These are phyloP conservation scores for Dryobotodes eremita DNA, from an alignment of 2,888 invertebrate species.

Conservation along the genomic window DNA sequence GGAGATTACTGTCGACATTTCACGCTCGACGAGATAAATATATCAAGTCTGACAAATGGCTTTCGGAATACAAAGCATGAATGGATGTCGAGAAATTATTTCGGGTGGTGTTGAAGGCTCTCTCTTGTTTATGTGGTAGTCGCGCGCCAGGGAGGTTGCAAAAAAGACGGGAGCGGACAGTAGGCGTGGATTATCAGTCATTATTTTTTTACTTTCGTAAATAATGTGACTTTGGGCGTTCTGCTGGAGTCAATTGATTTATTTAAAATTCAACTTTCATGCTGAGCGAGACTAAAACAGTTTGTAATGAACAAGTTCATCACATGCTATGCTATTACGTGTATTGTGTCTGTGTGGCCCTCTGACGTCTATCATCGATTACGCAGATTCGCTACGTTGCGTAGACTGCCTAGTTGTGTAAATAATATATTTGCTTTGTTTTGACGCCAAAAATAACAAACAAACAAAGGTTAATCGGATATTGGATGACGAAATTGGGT, in stretches of 20 bases:
- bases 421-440: slow-evolving; percentile 21
- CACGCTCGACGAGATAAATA: slow-evolving; percentile 75
- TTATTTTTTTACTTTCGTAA: slow-evolving; percentile 74
- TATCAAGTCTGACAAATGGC: slow-evolving; percentile 71
- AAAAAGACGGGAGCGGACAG: slow-evolving; percentile 80
- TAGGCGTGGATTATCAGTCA: slow-evolving; percentile 77
- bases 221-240: slow-evolving; percentile 72
- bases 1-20: slow-evolving; percentile 75
- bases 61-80: slow-evolving; percentile 63
- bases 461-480: slow-evolving; percentile 23
- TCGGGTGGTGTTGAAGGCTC: slow-evolving; percentile 78
- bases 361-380: slow-evolving; percentile 64
- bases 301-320: slow-evolving; percentile 27
- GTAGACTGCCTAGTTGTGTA: slow-evolving; percentile 12
- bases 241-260: slow-evolving; percentile 57
- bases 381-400: slow-evolving; percentile 38
- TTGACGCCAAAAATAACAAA: slow-evolving; percentile 21
- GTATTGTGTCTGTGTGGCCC: neutral
- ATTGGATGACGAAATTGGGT: neutral
- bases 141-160: slow-evolving; percentile 74
- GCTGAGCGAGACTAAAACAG: slow-evolving; percentile 48
- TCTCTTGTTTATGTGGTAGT: slow-evolving; percentile 76
- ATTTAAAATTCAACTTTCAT: slow-evolving; percentile 23
- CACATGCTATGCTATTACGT: slow-evolving; percentile 31
- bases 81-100: slow-evolving; percentile 60